Percentiles rank a stretch among this genome's conserved stretches.
Conservation (phyloP, 2,888 invertebrate species). For the Sympetrum striolatum region DNA sequence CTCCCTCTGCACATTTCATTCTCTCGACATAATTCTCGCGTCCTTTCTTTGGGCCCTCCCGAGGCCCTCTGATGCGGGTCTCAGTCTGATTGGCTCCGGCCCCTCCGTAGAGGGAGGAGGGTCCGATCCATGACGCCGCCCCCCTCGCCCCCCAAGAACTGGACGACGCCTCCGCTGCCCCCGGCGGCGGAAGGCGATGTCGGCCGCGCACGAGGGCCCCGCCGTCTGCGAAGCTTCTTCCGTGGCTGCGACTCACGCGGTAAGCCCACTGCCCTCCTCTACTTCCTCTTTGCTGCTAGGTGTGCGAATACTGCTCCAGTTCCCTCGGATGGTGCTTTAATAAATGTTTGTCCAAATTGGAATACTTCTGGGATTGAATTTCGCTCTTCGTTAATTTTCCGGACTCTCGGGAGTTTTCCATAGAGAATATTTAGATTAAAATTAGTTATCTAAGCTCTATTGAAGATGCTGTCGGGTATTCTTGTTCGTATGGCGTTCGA, state of each 20-base stretch:
- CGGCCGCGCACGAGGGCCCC: not conserved
- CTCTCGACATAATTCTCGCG: not conserved
- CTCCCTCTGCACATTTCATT: not conserved
- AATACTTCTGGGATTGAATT: too few species aligned
- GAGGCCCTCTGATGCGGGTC: not conserved
- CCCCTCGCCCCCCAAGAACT: not conserved
- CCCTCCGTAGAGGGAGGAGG: not conserved
- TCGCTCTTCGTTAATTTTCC: too few species aligned
- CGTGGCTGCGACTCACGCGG: not conserved
- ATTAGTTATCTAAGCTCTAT: too few species aligned
- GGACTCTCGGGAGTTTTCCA: too few species aligned
- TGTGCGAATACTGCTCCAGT: too few species aligned
- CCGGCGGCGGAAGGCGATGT: not conserved
- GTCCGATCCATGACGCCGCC: not conserved
- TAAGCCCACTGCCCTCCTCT: not conserved
- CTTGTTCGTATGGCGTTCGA: too few species aligned
- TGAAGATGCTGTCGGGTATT: too few species aligned
- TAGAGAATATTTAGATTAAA: too few species aligned
- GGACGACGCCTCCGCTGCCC: not conserved
- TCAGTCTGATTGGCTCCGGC: not conserved
- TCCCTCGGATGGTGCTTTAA: too few species aligned
- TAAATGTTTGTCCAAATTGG: too few species aligned
- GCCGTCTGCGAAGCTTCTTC: not conserved
- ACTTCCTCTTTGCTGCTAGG: not conserved
- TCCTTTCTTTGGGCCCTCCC: not conserved